Base-by-base conservation (phyloP, 2,888 invertebrate genomes). In the Parasteatoda lunata region DNA sequence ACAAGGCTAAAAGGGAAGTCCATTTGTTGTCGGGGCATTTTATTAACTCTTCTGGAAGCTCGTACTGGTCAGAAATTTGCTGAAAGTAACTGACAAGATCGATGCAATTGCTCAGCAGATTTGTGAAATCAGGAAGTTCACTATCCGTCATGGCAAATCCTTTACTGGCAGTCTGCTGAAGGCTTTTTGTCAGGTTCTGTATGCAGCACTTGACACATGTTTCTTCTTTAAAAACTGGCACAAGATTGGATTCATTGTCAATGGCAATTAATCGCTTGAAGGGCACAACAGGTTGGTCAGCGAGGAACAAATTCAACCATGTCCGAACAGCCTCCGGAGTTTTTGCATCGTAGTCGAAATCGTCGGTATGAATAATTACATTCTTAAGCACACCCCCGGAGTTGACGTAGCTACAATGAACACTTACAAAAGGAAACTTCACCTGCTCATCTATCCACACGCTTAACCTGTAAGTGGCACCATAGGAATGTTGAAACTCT, bases 391-490 rank as follows among this genome's bases (percentile, higher is more conserved):
- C 70, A 5, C 87, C 87, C 5, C 65, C 69, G 3, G 52, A 1
- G 7, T 51, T 76, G 6, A 78, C 70, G 30, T 83, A 88, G 49
- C 69, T 80, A 64, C 82, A 83, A 9, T 78, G 51, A 7, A 78
- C 75, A 75, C 83, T 83, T 49, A 88, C 64, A 52, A 79, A 88
- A 7, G 82, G 83, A 11, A 52, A 54, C 48, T 83, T 78, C 15
- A 75, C 13, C 52, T 83, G 82, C 49, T 83, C 87, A 54, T 88
- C 87, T 52, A 88, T 78, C 87, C 87, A 88, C 47, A 88, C 69
- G 15, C 69, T 79, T 11, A 75, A 6, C 30, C 69, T 82, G 68
- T 81, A 88, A 4, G 87, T 88, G 11, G 75, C 83, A 30, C 87
- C 87, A 54, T 83, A 88, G 4, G 80, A 76, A 72, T 83, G 82